Base-by-base conservation (phyloP, 2,888 invertebrate genomes). In the Luperina testacea region DNA sequence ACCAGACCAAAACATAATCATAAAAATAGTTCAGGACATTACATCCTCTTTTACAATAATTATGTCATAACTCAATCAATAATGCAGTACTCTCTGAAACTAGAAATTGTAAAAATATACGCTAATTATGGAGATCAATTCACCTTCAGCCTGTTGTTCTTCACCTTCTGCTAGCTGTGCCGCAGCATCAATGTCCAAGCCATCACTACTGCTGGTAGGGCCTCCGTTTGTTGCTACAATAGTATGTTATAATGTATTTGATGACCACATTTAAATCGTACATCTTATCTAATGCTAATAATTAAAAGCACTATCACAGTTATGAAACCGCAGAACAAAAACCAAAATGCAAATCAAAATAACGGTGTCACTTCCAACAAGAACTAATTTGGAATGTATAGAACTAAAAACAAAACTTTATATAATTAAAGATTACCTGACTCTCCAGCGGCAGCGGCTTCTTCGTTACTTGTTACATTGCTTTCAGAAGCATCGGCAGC, bases 131-230 rank as follows among this genome's bases (percentile, higher is more conserved):
- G 24, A 48, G 8, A 57, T 38, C 11, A 64, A 32, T 20, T 89
- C 92, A 94, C 95, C 96, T 94, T 94, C 95, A 72, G 90, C 89
- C 51, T 92, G 91, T 51, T 91, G 92, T 24, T 94, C 94, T 59
- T 94, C 94, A 88, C 88, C 92, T 70, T 93, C 94, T 61, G 89
- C 91, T 59, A 90, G 78, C 48, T 93, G 92, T 63, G 88, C 91
- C n/a, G 89, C 92, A 79, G 93, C 92, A 77, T 94, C 95, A 77
- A 91, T 88, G 83, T 95, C 95, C 90, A 96, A 87, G 78, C 92
- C 94, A 92, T 96, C 96, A 88, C 95, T 96, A 92, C 96, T 96
- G 90, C 96, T 96, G 59, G 95, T 94, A 38, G 96, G 96, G 74
- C 91, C 96, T 78, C 95, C 96, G 92, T 95, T 95, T 83, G 93